Base-by-base conservation (phyloP, 2,888 invertebrate genomes). In the Erannis defoliaria region DNA sequence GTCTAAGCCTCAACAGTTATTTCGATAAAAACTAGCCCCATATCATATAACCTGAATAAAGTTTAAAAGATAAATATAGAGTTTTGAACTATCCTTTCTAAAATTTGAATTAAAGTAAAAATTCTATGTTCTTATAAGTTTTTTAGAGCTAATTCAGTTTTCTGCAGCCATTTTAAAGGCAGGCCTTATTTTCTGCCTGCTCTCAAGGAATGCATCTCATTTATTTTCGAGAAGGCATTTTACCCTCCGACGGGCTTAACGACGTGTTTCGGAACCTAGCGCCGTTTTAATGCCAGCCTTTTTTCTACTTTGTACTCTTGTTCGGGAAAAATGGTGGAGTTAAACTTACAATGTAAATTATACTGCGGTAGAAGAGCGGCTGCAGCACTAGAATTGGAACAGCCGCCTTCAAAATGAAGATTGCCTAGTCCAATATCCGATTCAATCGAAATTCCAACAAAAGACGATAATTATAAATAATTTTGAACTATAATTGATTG, bases 201-300 rank as follows among this genome's bases (percentile, higher is more conserved):
- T 49, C 56, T 46, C 33, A 18, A 10, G 59, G 64, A 63, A 67
- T 67, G 62, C 67, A 66, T 59, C 67, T 61, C 64, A 67, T 70
- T 66, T 70, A 66, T 66, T 67, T 67, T 59, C 42, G 50, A 65
- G 66, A 49, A 43, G 58, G 55, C 56, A 58, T 66, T 65, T 63
- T 59, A 53, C 66, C 61, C 59, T 62, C 62, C 57, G 60, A 53
- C 57, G 51, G 55, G 49, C 63, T 66, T 66, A 65, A 67, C 64
- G 50, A 46, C 50, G 49, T 45, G 58, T 40, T 64, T 53, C 49
- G 49, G 53, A 50, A 49, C 14, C 37, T 56, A 51, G 49, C 62
- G 56, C 64, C 64, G 62, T 64, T 67, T 62, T 60, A 67, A 55
- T 54, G 31, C 58, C 37, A 48, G 56, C 46, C 38, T 49, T 49